Evolutionary conservation across 1,140 invertebrate species (phyloP).

Genomic region (Eueides isabella): DNA sequence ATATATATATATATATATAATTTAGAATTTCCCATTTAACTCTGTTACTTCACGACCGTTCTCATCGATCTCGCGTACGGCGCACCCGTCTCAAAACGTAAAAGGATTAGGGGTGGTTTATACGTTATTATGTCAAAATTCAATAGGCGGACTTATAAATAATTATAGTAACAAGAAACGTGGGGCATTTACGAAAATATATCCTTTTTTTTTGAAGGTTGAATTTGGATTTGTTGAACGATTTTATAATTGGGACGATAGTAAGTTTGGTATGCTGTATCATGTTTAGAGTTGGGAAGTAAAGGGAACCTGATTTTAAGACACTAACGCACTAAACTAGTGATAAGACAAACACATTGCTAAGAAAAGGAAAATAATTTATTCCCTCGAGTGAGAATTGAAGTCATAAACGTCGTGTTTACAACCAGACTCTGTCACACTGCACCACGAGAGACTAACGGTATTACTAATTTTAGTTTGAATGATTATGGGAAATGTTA

Average conservation of each 20-base stretch:
- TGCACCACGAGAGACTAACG: no score
- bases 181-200: background rate
- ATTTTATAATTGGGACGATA: no score
- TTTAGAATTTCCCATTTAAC: background rate
- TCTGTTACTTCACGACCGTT: background rate
- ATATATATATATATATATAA: background rate
- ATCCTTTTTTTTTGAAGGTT: background rate
- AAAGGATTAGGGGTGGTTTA: constrained; percentile 5
- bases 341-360: no score
- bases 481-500: no score
- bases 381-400: no score
- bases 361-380: no score
- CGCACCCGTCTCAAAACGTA: background rate
- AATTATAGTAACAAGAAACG: background rate
- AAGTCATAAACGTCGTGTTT: no score
- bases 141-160: background rate
- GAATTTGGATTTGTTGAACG: background rate
- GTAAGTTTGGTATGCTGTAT: background rate
- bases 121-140: constrained; percentile 13
- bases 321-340: no score
- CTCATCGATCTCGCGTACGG: background rate
- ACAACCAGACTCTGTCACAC: no score
- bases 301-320: background rate
- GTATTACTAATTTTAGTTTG: no score
- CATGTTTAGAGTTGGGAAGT: background rate